These are phyloP conservation scores for Neosilurus hyrtlii DNA, from an alignment of 2,797 vertebrate species.

Conservation along the genomic window DNA sequence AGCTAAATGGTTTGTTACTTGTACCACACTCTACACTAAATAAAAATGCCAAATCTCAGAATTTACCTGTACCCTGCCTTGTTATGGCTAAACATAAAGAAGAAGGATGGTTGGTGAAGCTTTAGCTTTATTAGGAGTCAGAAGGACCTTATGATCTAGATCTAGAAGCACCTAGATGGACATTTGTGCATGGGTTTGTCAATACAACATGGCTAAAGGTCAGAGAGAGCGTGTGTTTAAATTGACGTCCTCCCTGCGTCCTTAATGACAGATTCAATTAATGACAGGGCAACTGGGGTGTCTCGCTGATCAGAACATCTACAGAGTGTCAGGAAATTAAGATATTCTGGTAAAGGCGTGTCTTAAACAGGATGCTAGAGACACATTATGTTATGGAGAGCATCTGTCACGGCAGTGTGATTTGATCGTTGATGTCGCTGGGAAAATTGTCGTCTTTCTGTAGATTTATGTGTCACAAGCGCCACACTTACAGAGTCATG, in stretches of 20 bases:
- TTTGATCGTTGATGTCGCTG: too few species aligned
- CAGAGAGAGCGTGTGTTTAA: neutral
- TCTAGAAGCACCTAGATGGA: neutral
- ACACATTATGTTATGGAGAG: neutral
- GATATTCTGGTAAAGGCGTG: neutral
- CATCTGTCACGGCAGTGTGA: neutral
- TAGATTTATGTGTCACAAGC: neutral
- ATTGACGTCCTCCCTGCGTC: neutral
- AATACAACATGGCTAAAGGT: neutral
- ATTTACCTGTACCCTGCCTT: neutral
- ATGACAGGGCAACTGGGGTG: neutral
- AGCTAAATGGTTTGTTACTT: too few species aligned
- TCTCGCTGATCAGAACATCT: conserved; percentile 9
- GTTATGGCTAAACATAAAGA: neutral
- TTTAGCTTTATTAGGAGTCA: neutral
- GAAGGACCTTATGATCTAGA: too few species aligned
- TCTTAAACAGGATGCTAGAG: neutral
- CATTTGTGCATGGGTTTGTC: neutral
- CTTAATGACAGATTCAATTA: neutral
- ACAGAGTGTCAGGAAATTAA: conserved; percentile 18
- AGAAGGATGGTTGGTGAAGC: neutral
- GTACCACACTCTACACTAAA: too few species aligned
- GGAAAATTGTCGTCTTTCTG: neutral
- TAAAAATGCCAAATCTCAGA: neutral
- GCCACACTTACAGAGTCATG: neutral